phyloP scores from a whole-genome alignment of 1,140 invertebrate species.

The Drosophila rhopaloa region DNA sequence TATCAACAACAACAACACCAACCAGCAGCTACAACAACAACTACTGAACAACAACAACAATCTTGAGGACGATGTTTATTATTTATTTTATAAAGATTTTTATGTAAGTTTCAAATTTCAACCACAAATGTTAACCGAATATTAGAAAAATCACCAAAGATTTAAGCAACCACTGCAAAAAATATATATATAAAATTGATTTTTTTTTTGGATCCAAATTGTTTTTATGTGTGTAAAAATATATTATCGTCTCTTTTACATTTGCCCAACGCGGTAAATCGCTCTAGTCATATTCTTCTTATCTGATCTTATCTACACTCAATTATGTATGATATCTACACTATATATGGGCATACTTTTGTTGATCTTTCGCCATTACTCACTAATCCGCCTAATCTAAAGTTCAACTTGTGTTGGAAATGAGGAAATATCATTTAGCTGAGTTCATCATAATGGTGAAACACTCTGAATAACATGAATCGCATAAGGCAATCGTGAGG shows the following conservation, averaged over 20 bases:
- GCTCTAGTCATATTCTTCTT: background rate
- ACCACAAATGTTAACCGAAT: background rate
- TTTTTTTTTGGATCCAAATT: too few species aligned
- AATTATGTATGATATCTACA: background rate
- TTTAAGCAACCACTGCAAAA: too few species aligned
- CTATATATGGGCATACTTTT: background rate
- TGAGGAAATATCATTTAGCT: constrained; percentile 6
- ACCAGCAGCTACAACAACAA: constrained; percentile 30
- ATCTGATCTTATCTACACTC: constrained; percentile 6
- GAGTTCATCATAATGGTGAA: constrained; percentile 4
- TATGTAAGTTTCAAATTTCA: constrained; percentile 63
- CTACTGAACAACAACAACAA: constrained; percentile 56
- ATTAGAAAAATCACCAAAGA: background rate
- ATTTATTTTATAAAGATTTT: constrained; percentile 82
- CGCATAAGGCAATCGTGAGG: background rate
- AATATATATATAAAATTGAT: too few species aligned
- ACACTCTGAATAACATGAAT: constrained; percentile 1
- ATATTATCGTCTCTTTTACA: background rate
- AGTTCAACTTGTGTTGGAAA: constrained; percentile 12
- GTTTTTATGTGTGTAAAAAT: too few species aligned
- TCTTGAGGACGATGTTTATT: constrained; percentile 78
- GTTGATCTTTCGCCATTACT: constrained; percentile 16
- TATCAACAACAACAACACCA: constrained; percentile 30
- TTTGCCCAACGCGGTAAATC: background rate
- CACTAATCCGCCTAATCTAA: constrained; percentile 5